Evolutionary conservation across 2,888 invertebrate genomes (phyloP).

Genomic region (Nymphalis urticae): DNA sequence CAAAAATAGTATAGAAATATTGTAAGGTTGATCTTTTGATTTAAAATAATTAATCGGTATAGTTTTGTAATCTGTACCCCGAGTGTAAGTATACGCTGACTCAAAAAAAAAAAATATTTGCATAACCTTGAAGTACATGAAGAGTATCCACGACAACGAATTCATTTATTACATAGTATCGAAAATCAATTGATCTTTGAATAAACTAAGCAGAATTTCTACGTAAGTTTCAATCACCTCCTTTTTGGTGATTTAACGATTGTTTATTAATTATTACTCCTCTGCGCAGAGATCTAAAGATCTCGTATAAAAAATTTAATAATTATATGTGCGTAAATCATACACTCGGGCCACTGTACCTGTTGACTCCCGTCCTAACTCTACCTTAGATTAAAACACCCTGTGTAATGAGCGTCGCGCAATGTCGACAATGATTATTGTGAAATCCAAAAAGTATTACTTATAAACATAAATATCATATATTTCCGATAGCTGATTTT

Average conservation of each 20-base stretch:
- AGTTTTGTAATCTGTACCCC: slow-evolving; percentile 4
- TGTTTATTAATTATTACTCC: too few relatives aligned
- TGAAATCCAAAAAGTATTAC: slow-evolving; percentile 25
- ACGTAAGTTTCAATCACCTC: too few relatives aligned
- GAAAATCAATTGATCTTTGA: too few relatives aligned
- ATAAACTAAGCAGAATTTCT: too few relatives aligned
- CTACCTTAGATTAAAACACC: slow-evolving; percentile 79
- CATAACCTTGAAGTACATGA: too few relatives aligned
- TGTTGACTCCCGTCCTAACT: slow-evolving; percentile 59
- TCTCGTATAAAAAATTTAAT: too few relatives aligned
- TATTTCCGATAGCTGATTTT: slow-evolving; percentile 4
- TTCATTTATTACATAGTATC: too few relatives aligned
- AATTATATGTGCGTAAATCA: not conserved
- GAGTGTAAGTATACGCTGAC: slow-evolving; percentile 3
- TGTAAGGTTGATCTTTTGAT: not conserved
- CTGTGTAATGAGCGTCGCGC: slow-evolving; percentile 65
- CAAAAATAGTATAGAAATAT: not conserved
- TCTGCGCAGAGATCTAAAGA: too few relatives aligned
- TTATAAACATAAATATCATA: slow-evolving; percentile 22
- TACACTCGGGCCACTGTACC: slow-evolving; percentile 33
- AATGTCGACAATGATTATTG: slow-evolving; percentile 42
- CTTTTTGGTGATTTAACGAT: too few relatives aligned
- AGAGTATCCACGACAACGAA: too few relatives aligned
- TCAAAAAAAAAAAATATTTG: not conserved
- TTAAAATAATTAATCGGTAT: not conserved